These are phyloP conservation scores for Nomada fucata DNA, from an alignment of 2,888 invertebrate species.

Conservation along the genomic window DNA sequence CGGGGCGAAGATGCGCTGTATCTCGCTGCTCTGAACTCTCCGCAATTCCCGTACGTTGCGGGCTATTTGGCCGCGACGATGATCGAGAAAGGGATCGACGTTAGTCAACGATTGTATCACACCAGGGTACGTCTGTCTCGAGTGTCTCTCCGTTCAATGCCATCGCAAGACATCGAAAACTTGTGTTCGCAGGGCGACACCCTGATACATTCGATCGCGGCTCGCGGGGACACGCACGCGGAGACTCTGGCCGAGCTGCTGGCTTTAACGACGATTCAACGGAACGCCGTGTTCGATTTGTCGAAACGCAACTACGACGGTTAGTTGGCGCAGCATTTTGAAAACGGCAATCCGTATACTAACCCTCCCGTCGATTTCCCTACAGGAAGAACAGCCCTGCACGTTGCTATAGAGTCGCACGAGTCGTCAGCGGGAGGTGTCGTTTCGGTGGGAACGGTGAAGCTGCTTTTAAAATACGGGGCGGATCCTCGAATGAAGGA, in stretches of 20 bases:
- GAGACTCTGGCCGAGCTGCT: conserved; percentile 76
- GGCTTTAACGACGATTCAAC: conserved; percentile 72
- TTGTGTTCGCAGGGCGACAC: conserved; percentile 74
- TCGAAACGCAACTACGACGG: conserved; percentile 78
- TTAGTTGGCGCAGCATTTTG: conserved; percentile 47
- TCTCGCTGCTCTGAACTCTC: conserved; percentile 77
- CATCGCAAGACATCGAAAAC: too few relatives aligned
- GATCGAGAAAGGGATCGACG: conserved; percentile 75
- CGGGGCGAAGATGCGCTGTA: conserved; percentile 79
- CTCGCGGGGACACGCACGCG: conserved; percentile 75
- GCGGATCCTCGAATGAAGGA: conserved; percentile 72
- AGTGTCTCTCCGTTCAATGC: background rate
- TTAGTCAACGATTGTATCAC: conserved; percentile 74
- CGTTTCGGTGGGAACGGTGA: conserved; percentile 63
- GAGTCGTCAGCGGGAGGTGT: conserved; percentile 54
- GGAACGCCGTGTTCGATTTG: conserved; percentile 76
- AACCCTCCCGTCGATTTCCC: background rate
- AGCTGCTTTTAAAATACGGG: conserved; percentile 75
- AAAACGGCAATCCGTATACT: background rate
- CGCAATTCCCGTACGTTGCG: conserved; percentile 74
- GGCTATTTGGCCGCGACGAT: conserved; percentile 78
- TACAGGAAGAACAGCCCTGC: conserved; percentile 78
- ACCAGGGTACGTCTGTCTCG: conserved; percentile 63
- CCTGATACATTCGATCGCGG: conserved; percentile 76
- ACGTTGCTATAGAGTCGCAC: conserved; percentile 78